phyloP scores from a whole-genome alignment of 2,888 invertebrate genomes.

The Gasteruption jaculator region DNA sequence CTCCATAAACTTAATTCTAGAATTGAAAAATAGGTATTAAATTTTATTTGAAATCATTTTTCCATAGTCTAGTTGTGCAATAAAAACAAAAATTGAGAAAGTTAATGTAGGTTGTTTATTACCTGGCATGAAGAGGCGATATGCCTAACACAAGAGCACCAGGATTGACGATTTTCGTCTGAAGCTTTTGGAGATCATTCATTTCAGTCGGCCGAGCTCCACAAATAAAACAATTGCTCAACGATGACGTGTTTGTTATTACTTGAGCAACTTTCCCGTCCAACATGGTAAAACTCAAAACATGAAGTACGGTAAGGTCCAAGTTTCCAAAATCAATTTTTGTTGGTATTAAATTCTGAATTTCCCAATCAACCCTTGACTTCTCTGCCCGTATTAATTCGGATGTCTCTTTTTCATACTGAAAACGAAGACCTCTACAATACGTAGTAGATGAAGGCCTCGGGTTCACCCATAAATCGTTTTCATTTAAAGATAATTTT shows the following conservation, averaged over 20 bases:
- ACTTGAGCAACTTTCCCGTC: slow-evolving; percentile 9
- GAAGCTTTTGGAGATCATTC: not conserved
- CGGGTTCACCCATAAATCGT: not conserved
- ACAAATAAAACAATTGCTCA: slow-evolving; percentile 1
- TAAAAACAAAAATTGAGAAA: too few relatives aligned
- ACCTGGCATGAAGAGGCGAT: too few relatives aligned
- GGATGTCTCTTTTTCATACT: not conserved
- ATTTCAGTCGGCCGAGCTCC: not conserved
- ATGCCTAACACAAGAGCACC: too few relatives aligned
- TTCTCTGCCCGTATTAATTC: not conserved
- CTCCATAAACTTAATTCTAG: too few relatives aligned
- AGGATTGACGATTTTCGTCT: not conserved
- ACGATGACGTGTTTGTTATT: not conserved
- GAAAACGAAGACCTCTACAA: slow-evolving; percentile 1
- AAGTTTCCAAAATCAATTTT: not conserved
- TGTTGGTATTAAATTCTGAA: not conserved
- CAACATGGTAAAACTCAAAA: slow-evolving; percentile 1
- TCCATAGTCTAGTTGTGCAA: too few relatives aligned
- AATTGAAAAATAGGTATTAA: too few relatives aligned
- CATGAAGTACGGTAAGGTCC: not conserved
- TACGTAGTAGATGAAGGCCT: not conserved
- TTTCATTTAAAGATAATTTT: not conserved
- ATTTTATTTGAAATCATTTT: too few relatives aligned
- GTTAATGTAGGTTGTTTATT: too few relatives aligned
- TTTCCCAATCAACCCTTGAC: not conserved